Conservation (phyloP, 1,140 invertebrate species). For the Apolygus lucorum region DNA sequence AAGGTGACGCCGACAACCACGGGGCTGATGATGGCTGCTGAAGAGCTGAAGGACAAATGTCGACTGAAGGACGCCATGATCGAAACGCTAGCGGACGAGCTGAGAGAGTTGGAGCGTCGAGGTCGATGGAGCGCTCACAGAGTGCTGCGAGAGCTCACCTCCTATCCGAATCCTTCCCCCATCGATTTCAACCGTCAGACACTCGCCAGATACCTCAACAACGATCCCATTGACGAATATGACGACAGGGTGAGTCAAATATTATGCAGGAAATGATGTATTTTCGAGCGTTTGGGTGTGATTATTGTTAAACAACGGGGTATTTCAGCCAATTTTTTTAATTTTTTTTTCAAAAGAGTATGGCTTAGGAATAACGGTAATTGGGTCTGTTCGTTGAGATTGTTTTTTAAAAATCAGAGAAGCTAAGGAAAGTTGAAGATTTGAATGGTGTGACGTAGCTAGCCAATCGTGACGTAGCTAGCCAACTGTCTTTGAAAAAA, state of each 20-base stretch:
- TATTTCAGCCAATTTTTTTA: too few relatives aligned
- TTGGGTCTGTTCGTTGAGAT: too few relatives aligned
- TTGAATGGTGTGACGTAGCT: too few relatives aligned
- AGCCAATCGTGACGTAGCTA: too few relatives aligned
- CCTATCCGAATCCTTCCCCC: not conserved
- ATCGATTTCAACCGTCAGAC: conserved; percentile 28
- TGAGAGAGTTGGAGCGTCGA: conserved; percentile 18
- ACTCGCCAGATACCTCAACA: conserved; percentile 26
- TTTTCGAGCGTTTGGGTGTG: too few relatives aligned
- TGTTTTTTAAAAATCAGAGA: too few relatives aligned
- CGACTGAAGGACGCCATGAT: conserved; percentile 28
- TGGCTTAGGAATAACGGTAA: too few relatives aligned
- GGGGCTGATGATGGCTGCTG: conserved; percentile 21
- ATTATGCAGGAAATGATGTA: too few relatives aligned
- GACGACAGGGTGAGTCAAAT: not conserved
- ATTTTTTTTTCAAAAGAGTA: too few relatives aligned
- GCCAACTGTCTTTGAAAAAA: too few relatives aligned
- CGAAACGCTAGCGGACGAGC: conserved; percentile 28
- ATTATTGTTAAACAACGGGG: too few relatives aligned
- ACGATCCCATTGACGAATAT: not conserved
- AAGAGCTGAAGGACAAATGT: conserved; percentile 26
- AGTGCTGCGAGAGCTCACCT: not conserved
- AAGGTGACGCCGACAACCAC: conserved; percentile 20
- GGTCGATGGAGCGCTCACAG: conserved; percentile 3
- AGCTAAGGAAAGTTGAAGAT: too few relatives aligned